Conservation (phyloP, 92 coral and sea anemone genomes). For the Actinostola sp. region DNA sequence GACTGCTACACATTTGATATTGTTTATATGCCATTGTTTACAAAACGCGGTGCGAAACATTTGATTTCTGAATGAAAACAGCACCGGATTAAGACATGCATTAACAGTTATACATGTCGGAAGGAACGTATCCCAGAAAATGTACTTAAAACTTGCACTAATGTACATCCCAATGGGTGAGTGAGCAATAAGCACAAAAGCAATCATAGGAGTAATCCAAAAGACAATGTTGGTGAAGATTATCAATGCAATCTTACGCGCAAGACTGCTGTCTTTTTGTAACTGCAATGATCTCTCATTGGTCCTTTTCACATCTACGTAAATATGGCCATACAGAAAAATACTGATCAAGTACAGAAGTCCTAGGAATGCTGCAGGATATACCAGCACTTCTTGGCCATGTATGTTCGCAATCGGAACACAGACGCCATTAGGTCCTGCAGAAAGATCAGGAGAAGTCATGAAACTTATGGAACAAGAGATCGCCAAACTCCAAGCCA, state of each 20-base stretch:
- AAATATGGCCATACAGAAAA: background rate
- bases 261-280: conserved; percentile 35
- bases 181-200: background rate
- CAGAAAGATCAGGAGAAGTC: background rate
- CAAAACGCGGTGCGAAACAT: conserved; percentile 6
- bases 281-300: background rate
- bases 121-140: background rate
- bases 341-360: background rate
- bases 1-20: too few species aligned
- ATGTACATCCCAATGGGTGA: background rate
- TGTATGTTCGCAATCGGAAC: background rate
- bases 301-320: background rate
- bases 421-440: background rate
- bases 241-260: conserved; percentile 36
- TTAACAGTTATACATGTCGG: background rate
- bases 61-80: conserved; percentile 21
- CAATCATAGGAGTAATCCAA: conserved; percentile 22
- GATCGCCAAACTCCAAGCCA: background rate
- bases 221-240: conserved; percentile 43
- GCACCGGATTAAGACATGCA: background rate
- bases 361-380: background rate
- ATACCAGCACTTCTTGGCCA: background rate
- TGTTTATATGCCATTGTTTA: background rate
- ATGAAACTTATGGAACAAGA: background rate
- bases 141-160: background rate